Conservation (phyloP, 2,113 vertebrate genomes). For the Spea multiplicata region DNA sequence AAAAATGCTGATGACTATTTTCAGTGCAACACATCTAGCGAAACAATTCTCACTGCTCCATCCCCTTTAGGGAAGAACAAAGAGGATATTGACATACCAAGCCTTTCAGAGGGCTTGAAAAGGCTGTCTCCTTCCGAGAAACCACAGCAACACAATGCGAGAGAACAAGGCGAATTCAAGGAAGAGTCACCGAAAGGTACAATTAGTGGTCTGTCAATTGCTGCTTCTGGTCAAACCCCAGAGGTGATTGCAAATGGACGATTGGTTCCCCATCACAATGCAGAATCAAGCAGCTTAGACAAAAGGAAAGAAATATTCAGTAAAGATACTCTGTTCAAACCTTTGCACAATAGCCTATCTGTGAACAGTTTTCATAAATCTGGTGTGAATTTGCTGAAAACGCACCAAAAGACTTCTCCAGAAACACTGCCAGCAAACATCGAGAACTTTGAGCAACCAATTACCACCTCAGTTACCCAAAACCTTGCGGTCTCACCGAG, state of each 20-base stretch:
- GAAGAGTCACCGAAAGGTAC: slow-evolving; percentile 83
- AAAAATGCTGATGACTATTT: slow-evolving; percentile 90
- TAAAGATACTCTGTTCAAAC: slow-evolving; percentile 92
- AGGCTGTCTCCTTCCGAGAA: slow-evolving; percentile 76
- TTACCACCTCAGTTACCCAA: slow-evolving; percentile 74
- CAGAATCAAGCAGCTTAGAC: slow-evolving; percentile 81
- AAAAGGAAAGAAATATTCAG: slow-evolving; percentile 94
- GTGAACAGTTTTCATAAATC: slow-evolving; percentile 91
- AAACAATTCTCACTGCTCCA: slow-evolving; percentile 77
- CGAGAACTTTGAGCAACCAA: slow-evolving; percentile 81
- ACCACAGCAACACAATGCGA: slow-evolving; percentile 77
- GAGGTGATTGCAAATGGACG: slow-evolving; percentile 83
- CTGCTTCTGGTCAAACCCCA: slow-evolving; percentile 55
- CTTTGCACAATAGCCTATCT: slow-evolving; percentile 87
- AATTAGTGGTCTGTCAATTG: slow-evolving; percentile 59
- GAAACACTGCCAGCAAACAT: slow-evolving; percentile 78
- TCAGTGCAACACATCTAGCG: slow-evolving; percentile 85
- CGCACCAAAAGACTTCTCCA: slow-evolving; percentile 73
- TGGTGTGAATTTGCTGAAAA: slow-evolving; percentile 78
- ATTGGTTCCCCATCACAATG: slow-evolving; percentile 71
- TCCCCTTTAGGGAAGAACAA: slow-evolving; percentile 80
- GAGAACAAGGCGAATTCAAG: slow-evolving; percentile 77
- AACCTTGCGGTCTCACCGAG: slow-evolving; percentile 73
- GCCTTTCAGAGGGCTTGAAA: slow-evolving; percentile 76
- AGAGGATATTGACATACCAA: slow-evolving; percentile 82